Percentiles rank a stretch among this genome's conserved stretches.
phyloP scores from a whole-genome alignment of 2,113 vertebrate species.

The Heteronetta atricapilla region DNA sequence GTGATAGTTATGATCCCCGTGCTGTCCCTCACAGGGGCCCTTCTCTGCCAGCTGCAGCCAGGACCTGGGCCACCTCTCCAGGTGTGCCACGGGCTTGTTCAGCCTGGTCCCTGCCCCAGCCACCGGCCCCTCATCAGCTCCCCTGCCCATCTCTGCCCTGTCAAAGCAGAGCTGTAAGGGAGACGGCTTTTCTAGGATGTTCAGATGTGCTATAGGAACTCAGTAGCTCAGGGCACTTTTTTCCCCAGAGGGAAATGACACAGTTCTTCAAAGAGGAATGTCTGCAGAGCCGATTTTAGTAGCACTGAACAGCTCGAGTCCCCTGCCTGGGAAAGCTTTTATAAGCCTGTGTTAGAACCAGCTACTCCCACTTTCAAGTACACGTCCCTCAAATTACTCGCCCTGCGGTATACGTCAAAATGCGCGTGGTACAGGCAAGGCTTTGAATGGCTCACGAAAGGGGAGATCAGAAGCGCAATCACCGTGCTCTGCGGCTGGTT shows the following conservation, averaged over 20 bases:
- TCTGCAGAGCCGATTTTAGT: background rate
- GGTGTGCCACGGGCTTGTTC: background rate
- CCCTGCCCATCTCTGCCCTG: background rate
- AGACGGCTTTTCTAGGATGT: background rate
- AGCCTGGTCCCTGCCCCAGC: rapidly evolving
- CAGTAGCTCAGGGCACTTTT: background rate
- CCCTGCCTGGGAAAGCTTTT: background rate
- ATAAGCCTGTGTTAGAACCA: background rate
- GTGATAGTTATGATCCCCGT: background rate
- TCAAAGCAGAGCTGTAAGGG: rapidly evolving
- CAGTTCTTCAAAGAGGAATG: background rate
- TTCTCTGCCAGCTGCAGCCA: rapidly evolving
- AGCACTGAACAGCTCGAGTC: background rate
- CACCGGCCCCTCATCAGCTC: rapidly evolving
- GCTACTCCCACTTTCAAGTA: background rate
- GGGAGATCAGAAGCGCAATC: background rate
- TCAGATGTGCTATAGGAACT: background rate
- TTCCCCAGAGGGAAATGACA: background rate
- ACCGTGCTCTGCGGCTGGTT: rapidly evolving
- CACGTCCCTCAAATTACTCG: background rate
- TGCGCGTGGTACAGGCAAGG: rapidly evolving
- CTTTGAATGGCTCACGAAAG: background rate
- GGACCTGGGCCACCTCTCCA: rapidly evolving
- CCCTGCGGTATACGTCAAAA: background rate
- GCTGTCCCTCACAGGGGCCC: rapidly evolving